Evolutionary conservation across 2,113 vertebrate genomes (phyloP).

Genomic region (Burhinus oedicnemus): DNA sequence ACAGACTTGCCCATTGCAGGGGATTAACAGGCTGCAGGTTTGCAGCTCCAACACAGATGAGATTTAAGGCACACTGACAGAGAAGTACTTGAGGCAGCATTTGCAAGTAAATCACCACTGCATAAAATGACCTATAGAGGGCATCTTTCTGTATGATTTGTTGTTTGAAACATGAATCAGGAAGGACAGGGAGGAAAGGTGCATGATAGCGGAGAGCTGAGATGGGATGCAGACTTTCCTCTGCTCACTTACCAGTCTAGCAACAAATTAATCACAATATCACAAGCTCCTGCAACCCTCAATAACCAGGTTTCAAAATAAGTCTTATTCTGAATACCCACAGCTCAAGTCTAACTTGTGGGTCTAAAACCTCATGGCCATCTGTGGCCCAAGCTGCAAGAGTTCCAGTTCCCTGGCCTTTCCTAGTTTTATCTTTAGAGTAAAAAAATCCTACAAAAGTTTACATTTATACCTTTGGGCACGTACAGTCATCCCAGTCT

Average conservation of each 20-base stretch:
- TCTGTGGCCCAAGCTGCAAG: neutral
- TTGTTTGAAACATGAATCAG: neutral
- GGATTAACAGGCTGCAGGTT: neutral
- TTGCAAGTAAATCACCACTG: neutral
- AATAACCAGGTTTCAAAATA: neutral
- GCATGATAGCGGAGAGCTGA: neutral
- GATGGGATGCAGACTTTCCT: neutral
- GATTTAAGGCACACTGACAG: neutral
- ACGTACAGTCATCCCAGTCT: fast-evolving
- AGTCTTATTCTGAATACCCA: neutral
- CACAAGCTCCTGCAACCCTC: neutral
- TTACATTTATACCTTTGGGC: neutral
- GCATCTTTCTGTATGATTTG: neutral
- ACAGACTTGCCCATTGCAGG: neutral
- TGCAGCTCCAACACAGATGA: neutral
- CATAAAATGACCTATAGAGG: neutral
- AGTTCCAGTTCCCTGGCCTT: neutral
- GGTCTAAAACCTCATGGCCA: neutral
- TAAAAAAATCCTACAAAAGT: neutral
- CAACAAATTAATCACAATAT: neutral
- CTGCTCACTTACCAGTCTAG: too few species aligned
- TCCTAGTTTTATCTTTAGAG: neutral
- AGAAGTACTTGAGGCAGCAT: neutral
- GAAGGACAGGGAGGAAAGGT: neutral
- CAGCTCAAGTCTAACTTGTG: neutral